phyloP scores from a whole-genome alignment of 2,797 vertebrate species.

The Bucorvus abyssinicus region DNA sequence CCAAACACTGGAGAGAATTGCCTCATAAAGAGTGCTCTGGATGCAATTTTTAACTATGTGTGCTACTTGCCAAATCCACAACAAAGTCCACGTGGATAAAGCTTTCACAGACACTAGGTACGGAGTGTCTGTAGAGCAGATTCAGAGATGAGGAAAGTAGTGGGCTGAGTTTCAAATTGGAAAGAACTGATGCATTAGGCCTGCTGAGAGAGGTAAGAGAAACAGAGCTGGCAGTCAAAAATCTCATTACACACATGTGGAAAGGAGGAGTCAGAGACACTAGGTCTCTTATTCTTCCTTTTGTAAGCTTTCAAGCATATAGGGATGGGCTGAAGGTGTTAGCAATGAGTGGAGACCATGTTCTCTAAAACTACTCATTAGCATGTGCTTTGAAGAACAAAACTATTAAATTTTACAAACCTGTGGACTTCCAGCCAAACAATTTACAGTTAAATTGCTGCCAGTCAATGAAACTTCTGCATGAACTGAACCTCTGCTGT shows the following conservation, averaged over 20 bases:
- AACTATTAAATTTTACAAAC: neutral
- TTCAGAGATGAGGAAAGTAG: neutral
- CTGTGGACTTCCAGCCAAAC: neutral
- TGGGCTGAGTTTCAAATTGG: neutral
- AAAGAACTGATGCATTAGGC: neutral
- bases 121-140: neutral
- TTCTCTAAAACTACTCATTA: neutral
- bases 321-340: neutral
- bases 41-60: neutral
- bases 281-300: neutral
- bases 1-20: neutral
- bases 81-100: accelerated
- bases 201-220: neutral
- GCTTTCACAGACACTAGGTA: neutral
- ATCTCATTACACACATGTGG: neutral
- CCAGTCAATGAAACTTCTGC: neutral
- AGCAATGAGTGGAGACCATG: neutral
- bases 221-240: neutral
- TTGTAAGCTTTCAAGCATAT: neutral
- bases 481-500: neutral
- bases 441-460: neutral
- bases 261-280: neutral
- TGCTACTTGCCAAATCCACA: neutral
- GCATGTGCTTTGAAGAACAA: neutral
- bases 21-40: neutral